A percentile compares a stretch with the other conserved stretches of the same genome.
Evolutionary conservation across 2,113 vertebrate species (phyloP).

Genomic region (Syngnathoides biaculeatus): DNA sequence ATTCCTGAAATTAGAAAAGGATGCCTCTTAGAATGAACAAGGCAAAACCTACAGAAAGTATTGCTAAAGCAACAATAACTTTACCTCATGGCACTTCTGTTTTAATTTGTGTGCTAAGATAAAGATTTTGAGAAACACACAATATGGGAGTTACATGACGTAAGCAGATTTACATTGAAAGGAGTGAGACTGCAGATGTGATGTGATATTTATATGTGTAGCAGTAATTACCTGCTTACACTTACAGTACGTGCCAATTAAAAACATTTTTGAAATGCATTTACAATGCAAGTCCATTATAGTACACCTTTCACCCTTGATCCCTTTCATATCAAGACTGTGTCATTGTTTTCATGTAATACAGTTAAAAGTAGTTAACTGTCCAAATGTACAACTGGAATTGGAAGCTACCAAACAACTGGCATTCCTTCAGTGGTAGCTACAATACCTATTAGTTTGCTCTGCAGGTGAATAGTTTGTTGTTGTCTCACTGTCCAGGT

Average conservation of each 20-base stretch:
- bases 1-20: too few species aligned
- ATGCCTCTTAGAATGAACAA: too few species aligned
- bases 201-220: too few species aligned
- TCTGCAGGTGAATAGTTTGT: conserved; percentile 44
- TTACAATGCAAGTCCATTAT: not conserved
- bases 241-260: not conserved
- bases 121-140: too few species aligned
- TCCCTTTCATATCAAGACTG: not conserved
- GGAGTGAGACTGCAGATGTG: too few species aligned
- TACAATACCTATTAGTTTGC: conserved; percentile 19
- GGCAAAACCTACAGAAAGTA: too few species aligned
- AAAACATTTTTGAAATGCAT: not conserved
- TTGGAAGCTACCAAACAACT: too few species aligned
- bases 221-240: not conserved
- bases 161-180: too few species aligned
- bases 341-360: not conserved
- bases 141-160: too few species aligned
- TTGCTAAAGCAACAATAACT: too few species aligned
- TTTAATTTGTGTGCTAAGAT: too few species aligned
- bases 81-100: too few species aligned
- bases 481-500: conserved; percentile 25
- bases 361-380: not conserved
- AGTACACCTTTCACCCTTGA: not conserved
- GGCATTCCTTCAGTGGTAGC: conserved; percentile 4
- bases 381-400: not conserved